These are phyloP conservation scores for Oscheius sp. DNA, from an alignment of 2,888 invertebrate genomes.

Conservation along the genomic window DNA sequence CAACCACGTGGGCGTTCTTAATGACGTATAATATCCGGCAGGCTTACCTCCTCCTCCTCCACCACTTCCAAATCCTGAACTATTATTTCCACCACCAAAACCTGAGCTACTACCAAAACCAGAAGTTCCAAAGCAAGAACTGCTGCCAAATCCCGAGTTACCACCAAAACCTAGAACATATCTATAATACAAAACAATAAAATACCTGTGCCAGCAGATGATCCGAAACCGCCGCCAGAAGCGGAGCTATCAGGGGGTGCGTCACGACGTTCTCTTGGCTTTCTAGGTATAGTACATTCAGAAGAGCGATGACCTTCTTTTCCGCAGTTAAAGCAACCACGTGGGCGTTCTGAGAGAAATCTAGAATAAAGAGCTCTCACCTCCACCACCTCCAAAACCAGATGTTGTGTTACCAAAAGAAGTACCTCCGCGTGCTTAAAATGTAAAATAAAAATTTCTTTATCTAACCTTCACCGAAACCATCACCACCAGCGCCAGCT, in stretches of 20 bases:
- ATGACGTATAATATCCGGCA: too few species aligned
- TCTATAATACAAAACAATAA: too few species aligned
- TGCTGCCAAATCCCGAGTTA: constrained; percentile 3
- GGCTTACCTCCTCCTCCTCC: too few species aligned
- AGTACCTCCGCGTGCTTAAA: too few species aligned
- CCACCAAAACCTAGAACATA: constrained; percentile 26
- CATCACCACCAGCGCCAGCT: background rate
- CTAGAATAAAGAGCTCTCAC: constrained; percentile 6
- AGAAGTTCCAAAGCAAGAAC: background rate
- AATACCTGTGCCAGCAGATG: too few species aligned
- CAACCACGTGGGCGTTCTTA: constrained; percentile 9
- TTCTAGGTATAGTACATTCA: constrained; percentile 44
- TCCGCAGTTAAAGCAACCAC: constrained; percentile 50
- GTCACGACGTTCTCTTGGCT: constrained; percentile 32
- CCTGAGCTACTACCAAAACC: background rate
- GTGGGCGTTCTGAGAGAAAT: too few species aligned
- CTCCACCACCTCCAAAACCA: constrained; percentile 26
- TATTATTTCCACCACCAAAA: background rate
- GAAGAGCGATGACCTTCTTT: constrained; percentile 47
- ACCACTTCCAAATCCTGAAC: background rate
- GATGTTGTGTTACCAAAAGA: too few species aligned
- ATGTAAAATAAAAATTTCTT: too few species aligned
- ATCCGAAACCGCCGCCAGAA: too few species aligned
- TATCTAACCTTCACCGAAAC: too few species aligned
- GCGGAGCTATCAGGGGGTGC: background rate